Conservation (phyloP, 37 sponge, comb jelly and placozoan species). For the Eunapius fragilis region DNA sequence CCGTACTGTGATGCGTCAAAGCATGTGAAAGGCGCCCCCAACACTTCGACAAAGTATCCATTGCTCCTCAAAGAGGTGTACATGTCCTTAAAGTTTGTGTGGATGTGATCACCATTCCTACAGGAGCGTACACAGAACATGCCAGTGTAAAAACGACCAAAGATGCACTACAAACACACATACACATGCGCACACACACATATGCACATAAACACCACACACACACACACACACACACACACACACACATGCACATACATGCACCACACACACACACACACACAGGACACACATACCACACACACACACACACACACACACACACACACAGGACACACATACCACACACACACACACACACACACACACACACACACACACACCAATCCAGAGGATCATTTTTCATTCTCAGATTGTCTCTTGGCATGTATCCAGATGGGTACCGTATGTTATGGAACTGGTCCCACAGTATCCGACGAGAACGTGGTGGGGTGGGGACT, state of each 20-base stretch:
- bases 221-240: neutral
- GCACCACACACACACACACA: neutral
- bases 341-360: neutral
- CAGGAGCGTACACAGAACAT: no score
- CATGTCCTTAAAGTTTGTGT: conserved; percentile 97
- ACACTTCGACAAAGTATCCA: conserved; percentile 93
- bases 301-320: no score
- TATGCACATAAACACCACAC: neutral
- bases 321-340: no score
- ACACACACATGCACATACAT: neutral
- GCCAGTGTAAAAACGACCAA: no score
- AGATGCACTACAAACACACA: neutral
- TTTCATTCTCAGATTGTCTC: conserved; percentile 95
- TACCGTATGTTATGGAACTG: conserved; percentile 99
- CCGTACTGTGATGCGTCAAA: conserved; percentile 97
- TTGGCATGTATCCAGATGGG: conserved; percentile 96
- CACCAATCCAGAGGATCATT: conserved; percentile 96
- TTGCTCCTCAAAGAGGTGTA: conserved; percentile 75
- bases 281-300: neutral
- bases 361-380: neutral
- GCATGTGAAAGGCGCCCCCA: conserved; percentile 90
- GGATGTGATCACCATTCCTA: conserved; percentile 98
- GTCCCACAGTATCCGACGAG: conserved; percentile 93
- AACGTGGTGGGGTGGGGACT: conserved; percentile 90
- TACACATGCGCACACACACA: neutral